These are phyloP conservation scores for Actinopyga echinites DNA, from an alignment of 53 echinoderm and acorn worm species.

Conservation along the genomic window DNA sequence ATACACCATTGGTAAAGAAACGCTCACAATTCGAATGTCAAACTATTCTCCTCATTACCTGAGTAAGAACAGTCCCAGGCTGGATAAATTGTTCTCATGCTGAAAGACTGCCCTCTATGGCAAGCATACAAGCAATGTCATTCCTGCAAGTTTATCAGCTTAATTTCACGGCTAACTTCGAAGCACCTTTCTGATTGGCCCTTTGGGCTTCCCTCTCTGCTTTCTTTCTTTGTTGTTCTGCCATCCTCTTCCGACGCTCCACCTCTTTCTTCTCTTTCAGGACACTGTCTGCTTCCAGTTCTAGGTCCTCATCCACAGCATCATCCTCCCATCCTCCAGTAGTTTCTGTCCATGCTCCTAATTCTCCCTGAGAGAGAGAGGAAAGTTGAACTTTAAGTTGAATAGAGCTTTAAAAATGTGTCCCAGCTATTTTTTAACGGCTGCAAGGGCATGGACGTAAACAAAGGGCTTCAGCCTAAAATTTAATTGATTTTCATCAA, in stretches of 20 bases:
- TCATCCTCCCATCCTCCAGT: constrained; percentile 62
- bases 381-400: no score
- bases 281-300: constrained; percentile 57
- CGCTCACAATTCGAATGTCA: no score
- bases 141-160: constrained; percentile 7
- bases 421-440: no score
- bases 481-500: no score
- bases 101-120: neutral
- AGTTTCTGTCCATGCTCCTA: constrained; percentile 59
- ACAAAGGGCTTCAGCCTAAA: no score
- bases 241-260: constrained; percentile 53
- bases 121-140: neutral
- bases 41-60: no score
- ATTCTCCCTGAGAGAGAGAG: constrained; percentile 44
- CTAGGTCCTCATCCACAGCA: constrained; percentile 60
- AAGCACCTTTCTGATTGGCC: constrained; percentile 39
- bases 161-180: constrained; percentile 62
- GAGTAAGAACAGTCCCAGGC: no score
- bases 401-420: no score
- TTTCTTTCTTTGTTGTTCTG: constrained; percentile 68
- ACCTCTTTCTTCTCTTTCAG: constrained; percentile 62
- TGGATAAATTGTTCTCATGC: no score
- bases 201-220: constrained; percentile 61
- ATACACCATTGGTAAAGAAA: no score
- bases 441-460: no score